Evolutionary conservation across 2,888 invertebrate genomes (phyloP), one percentile per base, ranked within the genome.

Genomic region (Toxonevra muliebris): DNA sequence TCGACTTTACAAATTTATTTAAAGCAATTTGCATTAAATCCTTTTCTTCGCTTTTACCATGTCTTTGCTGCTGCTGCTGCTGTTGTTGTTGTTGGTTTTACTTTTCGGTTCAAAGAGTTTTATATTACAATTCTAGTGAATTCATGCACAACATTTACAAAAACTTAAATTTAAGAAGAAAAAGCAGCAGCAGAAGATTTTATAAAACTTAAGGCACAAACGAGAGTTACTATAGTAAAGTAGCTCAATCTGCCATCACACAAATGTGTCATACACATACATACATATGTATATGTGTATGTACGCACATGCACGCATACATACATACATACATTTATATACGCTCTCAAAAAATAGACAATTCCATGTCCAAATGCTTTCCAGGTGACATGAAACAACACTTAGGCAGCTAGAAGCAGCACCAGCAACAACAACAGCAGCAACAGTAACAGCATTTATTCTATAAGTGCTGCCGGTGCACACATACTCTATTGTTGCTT

Each of bases 311-410:
- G 53, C 13, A 50, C 48, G 52, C 58, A 52, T 45, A 58, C 12
- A 42, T 53, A 54, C 40, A 30, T 52, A 40, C 61, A 50, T 17
- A 40, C 42, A 52, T 66, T 65, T 69, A 60, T 71, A 76, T 72
- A 70, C 15, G 52, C 66, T 71, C 74, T 77, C 58, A 76, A 75
- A 80, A n/a, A 76, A 77, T 78, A 77, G 80, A 81, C 80, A 81
- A 82, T 82, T 80, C 79, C 81, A 81, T 82, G 84, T 84, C 83
- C 83, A 84, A 84, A 84, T 83, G 83, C 81, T 84, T 84, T 85
- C 79, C 84, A 85, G 84, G 84, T 84, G 84, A 84, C 84, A 84
- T 80, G 85, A 84, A 84, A 84, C 84, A 85, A 84, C 85, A 84
- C 85, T 84, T 84, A 84, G 83, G 79, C 79, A 80, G 76, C 75